These are phyloP conservation scores for Sciurus vulgaris DNA, from an alignment of 2,797 vertebrate genomes.

Conservation along the genomic window DNA sequence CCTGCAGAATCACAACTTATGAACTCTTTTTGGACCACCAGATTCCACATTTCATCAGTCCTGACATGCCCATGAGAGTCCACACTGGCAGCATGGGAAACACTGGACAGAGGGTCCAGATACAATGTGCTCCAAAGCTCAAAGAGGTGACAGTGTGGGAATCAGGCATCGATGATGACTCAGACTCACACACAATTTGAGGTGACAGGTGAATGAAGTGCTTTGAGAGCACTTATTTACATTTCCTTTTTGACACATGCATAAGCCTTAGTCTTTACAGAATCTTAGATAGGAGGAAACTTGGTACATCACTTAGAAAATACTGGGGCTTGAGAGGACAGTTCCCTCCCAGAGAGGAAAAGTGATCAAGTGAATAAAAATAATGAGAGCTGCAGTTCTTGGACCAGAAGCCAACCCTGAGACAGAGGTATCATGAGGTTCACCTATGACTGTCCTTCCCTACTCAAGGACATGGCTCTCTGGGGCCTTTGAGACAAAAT, in stretches of 20 bases:
- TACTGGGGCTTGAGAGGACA: background rate
- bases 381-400: background rate
- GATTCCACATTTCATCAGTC: background rate
- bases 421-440: background rate
- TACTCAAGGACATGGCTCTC: background rate
- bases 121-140: background rate
- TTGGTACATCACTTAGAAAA: background rate
- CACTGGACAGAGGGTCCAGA: background rate
- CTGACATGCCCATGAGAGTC: background rate
- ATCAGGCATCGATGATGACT: rapidly evolving
- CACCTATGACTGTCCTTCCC: background rate
- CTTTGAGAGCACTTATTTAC: background rate
- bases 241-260: background rate
- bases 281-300: background rate
- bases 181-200: background rate
- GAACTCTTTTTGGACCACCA: background rate
- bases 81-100: background rate
- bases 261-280: background rate
- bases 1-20: background rate
- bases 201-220: background rate
- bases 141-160: background rate
- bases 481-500: constrained; percentile 4
- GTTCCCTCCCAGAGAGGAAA: background rate
- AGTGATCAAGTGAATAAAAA: background rate
- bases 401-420: background rate